A percentile compares a stretch with the other conserved stretches of the same genome.
Evolutionary conservation across 2,797 vertebrate genomes (phyloP).

Genomic region (Gallinago solitaria): DNA sequence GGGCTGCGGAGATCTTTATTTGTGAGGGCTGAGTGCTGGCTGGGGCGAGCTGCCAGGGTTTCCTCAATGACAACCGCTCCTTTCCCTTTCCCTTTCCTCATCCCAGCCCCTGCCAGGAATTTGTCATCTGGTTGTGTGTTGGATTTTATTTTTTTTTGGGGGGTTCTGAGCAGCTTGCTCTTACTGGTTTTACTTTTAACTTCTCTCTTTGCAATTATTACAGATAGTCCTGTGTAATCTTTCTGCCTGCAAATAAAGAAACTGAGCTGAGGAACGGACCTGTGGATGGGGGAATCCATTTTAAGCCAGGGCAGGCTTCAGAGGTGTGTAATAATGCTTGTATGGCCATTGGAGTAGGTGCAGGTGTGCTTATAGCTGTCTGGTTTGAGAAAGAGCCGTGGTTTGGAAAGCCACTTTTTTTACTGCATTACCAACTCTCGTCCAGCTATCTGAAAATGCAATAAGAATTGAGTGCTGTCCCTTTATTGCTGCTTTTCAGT

Average conservation of each 20-base stretch:
- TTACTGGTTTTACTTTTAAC: not conserved
- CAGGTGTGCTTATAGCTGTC: not conserved
- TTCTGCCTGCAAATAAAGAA: not conserved
- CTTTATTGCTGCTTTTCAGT: not conserved
- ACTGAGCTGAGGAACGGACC: not conserved
- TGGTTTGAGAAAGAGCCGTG: not conserved
- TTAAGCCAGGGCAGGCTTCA: not conserved
- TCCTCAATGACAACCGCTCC: not conserved
- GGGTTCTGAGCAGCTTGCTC: not conserved
- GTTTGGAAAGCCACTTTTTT: not conserved
- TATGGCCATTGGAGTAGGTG: not conserved
- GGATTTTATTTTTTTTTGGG: not conserved
- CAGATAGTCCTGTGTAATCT: not conserved
- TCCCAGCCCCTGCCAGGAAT: not conserved
- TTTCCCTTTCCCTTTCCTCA: not conserved
- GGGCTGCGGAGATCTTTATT: not conserved
- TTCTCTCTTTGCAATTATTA: not conserved
- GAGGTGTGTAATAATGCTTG: not conserved
- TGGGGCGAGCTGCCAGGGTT: not conserved
- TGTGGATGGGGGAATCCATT: not conserved
- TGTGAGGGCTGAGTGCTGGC: not conserved
- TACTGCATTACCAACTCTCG: not conserved
- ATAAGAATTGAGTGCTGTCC: fast-evolving
- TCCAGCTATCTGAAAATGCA: not conserved
- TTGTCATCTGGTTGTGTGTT: not conserved